Conservation (phyloP, 2,888 invertebrate species). For the Platycheirus albimanus region DNA sequence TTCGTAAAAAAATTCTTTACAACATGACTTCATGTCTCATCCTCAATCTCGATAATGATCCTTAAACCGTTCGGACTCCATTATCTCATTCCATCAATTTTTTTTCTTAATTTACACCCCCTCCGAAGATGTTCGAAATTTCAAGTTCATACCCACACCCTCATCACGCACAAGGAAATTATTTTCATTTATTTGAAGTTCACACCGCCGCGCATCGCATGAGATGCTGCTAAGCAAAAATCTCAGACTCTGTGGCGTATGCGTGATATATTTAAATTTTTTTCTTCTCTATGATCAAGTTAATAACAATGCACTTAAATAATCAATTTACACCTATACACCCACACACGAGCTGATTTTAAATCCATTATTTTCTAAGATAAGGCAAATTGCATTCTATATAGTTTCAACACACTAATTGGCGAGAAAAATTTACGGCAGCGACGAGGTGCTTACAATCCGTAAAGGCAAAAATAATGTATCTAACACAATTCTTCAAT, state of each 20-base stretch:
- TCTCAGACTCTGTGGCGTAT: slow-evolving; percentile 53
- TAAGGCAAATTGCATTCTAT: slow-evolving; percentile 35
- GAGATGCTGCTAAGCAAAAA: background rate
- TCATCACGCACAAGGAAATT: slow-evolving; percentile 5
- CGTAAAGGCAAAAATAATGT: slow-evolving; percentile 33
- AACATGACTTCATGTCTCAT: too few species aligned
- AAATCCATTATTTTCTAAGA: slow-evolving; percentile 2
- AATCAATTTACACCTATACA: slow-evolving; percentile 28
- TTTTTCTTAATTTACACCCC: too few species aligned
- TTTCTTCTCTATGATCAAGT: background rate
- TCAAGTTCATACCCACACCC: slow-evolving; percentile 6
- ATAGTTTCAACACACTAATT: slow-evolving; percentile 37
- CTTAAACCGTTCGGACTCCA: too few species aligned
- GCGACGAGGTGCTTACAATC: background rate
- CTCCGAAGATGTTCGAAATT: too few species aligned
- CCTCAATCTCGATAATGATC: too few species aligned
- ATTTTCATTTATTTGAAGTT: background rate
- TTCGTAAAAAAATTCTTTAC: too few species aligned
- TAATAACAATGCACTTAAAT: slow-evolving; percentile 1
- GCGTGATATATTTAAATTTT: slow-evolving; percentile 40
- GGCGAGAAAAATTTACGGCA: slow-evolving; percentile 20
- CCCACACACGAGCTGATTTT: slow-evolving; percentile 39
- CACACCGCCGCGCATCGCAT: background rate
- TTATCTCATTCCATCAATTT: too few species aligned
- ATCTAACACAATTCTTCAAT: slow-evolving; percentile 64